Evolutionary conservation across 2,113 vertebrate genomes (phyloP).

Genomic region (Porphyrio hochstetteri): DNA sequence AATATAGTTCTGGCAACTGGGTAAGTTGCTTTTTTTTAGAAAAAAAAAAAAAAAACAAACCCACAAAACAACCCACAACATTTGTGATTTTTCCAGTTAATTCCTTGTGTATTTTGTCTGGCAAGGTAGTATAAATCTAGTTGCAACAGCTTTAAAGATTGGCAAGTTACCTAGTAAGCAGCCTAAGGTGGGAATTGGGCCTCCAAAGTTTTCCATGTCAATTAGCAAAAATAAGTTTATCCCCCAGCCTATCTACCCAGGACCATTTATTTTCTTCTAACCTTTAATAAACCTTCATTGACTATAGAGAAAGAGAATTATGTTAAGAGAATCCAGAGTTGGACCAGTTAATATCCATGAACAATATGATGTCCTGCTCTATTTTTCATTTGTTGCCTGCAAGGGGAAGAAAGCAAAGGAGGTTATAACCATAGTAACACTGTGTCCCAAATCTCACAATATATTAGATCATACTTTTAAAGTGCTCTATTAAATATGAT

Average conservation of each 20-base stretch:
- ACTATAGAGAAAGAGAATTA: conserved; percentile 24
- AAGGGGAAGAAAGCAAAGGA: background rate
- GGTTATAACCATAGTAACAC: conserved; percentile 20
- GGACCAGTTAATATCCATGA: background rate
- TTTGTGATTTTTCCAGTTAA: conserved; percentile 73
- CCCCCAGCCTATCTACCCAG: background rate
- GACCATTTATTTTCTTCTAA: conserved; percentile 57
- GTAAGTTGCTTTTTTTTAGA: conserved; percentile 38
- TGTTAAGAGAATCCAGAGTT: background rate
- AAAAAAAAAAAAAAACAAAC: background rate
- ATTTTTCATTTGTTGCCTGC: background rate
- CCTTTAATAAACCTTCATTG: conserved; percentile 23
- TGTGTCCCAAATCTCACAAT: background rate
- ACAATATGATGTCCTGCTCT: background rate
- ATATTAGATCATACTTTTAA: conserved; percentile 30
- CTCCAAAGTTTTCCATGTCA: conserved; percentile 55
- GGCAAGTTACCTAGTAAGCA: conserved; percentile 61
- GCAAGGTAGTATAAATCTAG: conserved; percentile 62
- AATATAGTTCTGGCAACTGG: conserved; percentile 49
- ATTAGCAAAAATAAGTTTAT: conserved; percentile 60
- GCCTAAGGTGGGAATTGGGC: conserved; percentile 62
- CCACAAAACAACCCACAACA: background rate
- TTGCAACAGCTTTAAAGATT: conserved; percentile 69
- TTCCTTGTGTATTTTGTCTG: conserved; percentile 70
- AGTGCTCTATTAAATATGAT: background rate